Evolutionary conservation across 2,797 vertebrate genomes (phyloP), one percentile per base, ranked within the genome.

Genomic region (Etheostoma nigrum): DNA sequence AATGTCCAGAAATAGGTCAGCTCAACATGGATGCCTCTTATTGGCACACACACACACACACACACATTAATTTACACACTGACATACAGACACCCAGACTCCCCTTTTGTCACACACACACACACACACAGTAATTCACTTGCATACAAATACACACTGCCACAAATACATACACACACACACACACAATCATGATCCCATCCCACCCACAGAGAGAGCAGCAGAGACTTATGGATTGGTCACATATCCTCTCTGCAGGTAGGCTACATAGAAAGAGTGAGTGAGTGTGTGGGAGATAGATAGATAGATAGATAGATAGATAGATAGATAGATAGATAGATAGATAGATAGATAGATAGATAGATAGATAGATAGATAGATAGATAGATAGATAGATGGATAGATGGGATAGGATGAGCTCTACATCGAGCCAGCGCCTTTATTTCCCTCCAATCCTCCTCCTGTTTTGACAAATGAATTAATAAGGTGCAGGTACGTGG

Each of bases 1-100:
- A 79, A 77, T 83, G 89, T 86, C 92, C 91, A 91, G 83, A 93
- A 91, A 92, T 92, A 91, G 92, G 91, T 92, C 91, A 90, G 53
- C 82, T 62, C 83, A 47, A 78, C 61, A 33, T 51, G 71, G 82
- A 70, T 18, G 86, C 70, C 54, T 36, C 78, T 83, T 70, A 78
- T 53, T 74, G 72, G 60, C 74, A 57, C 83, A 60, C n/a, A 72
- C 77, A 36, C 59, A 60, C 47, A 40, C 45, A 63, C 30, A 70
- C 10, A 55, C 57, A 11, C 36, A 10, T 10, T 1, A 36, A 36
- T 36, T 36, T 36, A 7, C 36, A 10, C 36, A 11, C 9, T 36
- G 33, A 36, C 7, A 9, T 36, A 36, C 33, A 36, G 33, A 36
- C 8, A 36, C 33, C 33, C 33, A 36, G 33, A 9, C 33, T 36